Evolutionary conservation across 2,113 vertebrate species (phyloP).

Genomic region (Eretmodus cyanostictus): DNA sequence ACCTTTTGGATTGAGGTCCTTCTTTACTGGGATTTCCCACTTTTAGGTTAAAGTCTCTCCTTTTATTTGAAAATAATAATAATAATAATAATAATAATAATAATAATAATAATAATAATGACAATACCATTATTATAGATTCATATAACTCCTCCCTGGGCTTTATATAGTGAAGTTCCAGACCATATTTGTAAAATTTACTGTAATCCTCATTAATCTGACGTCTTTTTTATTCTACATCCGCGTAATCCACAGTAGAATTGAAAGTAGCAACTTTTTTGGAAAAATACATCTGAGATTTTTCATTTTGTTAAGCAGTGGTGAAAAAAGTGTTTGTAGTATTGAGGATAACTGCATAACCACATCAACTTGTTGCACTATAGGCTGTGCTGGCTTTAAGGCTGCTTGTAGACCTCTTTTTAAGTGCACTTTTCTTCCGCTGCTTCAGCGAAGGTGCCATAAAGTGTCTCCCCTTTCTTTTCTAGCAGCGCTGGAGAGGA

Average conservation of each 20-base stretch:
- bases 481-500: slow-evolving; percentile 25
- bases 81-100: not conserved
- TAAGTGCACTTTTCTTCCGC: not conserved
- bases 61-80: not conserved
- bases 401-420: not conserved
- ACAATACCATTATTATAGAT: not conserved
- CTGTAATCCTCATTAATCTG: not conserved
- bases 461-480: slow-evolving; percentile 34
- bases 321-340: not conserved
- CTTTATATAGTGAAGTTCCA: not conserved
- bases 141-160: not conserved
- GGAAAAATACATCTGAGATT: not conserved
- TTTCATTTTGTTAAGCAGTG: not conserved
- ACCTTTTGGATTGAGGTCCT: not conserved
- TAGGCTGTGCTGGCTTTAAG: not conserved
- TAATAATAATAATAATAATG: not conserved
- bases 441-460: slow-evolving; percentile 14
- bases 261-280: not conserved
- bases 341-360: not conserved
- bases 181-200: accelerated
- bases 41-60: not conserved
- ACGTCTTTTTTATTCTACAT: not conserved
- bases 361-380: not conserved
- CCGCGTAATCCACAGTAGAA: not conserved
- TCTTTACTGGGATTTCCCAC: not conserved